Conservation (phyloP, 2,113 vertebrate species). For the Rattus rattus region DNA sequence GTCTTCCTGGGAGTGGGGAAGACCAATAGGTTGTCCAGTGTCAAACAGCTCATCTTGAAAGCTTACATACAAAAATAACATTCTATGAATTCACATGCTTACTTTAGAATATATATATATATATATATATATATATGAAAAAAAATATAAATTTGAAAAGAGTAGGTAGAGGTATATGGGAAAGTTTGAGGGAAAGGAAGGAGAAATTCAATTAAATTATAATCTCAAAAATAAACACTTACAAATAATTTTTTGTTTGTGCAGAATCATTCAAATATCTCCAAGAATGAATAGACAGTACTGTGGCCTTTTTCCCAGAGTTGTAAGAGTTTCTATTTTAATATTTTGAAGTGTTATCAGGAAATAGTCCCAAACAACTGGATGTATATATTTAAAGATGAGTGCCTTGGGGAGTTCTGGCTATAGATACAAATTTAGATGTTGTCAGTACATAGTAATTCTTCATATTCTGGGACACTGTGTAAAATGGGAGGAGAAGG, state of each 20-base stretch:
- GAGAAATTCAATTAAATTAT: neutral
- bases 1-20: neutral
- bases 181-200: no score
- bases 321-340: neutral
- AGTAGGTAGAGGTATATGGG: no score
- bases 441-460: neutral
- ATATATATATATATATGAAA: no score
- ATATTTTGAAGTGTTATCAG: slow-evolving; percentile 8
- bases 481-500: neutral
- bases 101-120: neutral
- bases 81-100: neutral
- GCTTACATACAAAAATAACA: neutral
- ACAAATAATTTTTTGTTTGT: neutral
- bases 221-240: neutral
- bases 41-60: neutral
- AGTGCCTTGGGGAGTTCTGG: neutral
- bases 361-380: neutral
- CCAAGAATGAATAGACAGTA: neutral
- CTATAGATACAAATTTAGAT: neutral
- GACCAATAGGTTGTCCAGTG: neutral
- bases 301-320: neutral
- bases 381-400: neutral
- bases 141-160: no score
- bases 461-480: neutral
- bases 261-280: neutral